These are phyloP conservation scores for Riparia riparia DNA, from an alignment of 2,113 vertebrate species.

Conservation along the genomic window DNA sequence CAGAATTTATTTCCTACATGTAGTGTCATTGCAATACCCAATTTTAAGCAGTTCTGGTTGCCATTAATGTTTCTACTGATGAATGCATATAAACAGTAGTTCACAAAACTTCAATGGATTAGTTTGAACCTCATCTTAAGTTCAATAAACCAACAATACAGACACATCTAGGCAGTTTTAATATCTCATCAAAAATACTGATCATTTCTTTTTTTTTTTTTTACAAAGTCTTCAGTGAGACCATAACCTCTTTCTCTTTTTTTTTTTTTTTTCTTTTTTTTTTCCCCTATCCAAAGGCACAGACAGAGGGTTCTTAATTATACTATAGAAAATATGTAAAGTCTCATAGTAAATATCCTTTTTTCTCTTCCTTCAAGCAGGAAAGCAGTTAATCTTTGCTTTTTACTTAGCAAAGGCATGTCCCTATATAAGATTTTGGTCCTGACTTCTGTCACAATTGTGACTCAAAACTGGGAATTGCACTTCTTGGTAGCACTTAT, in stretches of 20 bases:
- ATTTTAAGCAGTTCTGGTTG: background rate
- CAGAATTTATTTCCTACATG: background rate
- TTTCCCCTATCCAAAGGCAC: background rate
- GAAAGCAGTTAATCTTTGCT: background rate
- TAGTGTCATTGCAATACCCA: background rate
- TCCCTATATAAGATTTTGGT: background rate
- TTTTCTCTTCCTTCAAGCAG: background rate
- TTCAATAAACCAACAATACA: background rate
- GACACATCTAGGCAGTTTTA: background rate
- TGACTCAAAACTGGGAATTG: background rate
- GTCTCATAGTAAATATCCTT: background rate
- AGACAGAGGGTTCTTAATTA: background rate
- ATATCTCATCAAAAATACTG: slow-evolving; percentile 28
- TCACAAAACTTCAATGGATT: background rate
- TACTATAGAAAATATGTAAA: background rate
- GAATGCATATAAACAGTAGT: background rate
- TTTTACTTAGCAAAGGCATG: background rate
- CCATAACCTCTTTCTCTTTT: background rate
- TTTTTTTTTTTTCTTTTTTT: background rate
- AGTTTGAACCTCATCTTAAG: background rate
- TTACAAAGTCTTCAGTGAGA: background rate
- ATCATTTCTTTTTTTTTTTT: background rate
- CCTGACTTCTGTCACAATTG: background rate
- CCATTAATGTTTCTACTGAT: background rate
- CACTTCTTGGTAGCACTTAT: background rate